Base-by-base conservation (phyloP, 2,888 invertebrate species). In the Dicranocentrus wangi region DNA sequence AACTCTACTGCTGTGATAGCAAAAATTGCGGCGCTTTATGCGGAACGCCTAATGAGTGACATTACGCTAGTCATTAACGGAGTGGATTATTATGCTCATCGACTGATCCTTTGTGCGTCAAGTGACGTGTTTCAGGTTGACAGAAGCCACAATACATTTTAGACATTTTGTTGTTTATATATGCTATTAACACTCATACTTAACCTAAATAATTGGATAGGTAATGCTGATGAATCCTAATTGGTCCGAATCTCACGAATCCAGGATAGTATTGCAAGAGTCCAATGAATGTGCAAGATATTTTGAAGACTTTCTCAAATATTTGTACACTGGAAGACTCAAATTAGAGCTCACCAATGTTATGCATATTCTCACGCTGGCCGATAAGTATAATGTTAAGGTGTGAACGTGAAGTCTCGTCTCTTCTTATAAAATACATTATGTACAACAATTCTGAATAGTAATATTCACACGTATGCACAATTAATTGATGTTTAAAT, bases 181-280 rank as follows among this genome's bases (percentile, higher is more conserved):
- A 32, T 32, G 32, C 10, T 7, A 32, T 32, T 10, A 32, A 10
- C 32, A 32, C 10, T 32, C 3, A 32, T 32, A n/a, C 32, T 32
- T 32, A 51, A 53, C 60, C 61, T 70, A 58, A 55, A 55, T 77
- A 47, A 32, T 87, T 21, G n/a, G 2, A 17, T 13, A 94, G 93
- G 94, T 94, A n/a, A 98, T 98, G 98, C 89, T 98, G 55, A 96
- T 96, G 94, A 95, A 94, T 88, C 93, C 96, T 0, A 94, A 95
- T 88, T 98, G 97, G 97, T 93, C 92, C 69, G 98, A 98, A 88
- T 95, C 95, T 88, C 92, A 94, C 75, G 94, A 95, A 89, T 94
- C 93, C 86, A 91, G 93, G 55, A 94, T 98, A 63, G 93, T 94
- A 66, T 90, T 98, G 15, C 93, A 94, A 87, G 98, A 98, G 89